These are phyloP conservation scores for Napeogenes inachia DNA, from an alignment of 2,888 invertebrate genomes.

Conservation along the genomic window DNA sequence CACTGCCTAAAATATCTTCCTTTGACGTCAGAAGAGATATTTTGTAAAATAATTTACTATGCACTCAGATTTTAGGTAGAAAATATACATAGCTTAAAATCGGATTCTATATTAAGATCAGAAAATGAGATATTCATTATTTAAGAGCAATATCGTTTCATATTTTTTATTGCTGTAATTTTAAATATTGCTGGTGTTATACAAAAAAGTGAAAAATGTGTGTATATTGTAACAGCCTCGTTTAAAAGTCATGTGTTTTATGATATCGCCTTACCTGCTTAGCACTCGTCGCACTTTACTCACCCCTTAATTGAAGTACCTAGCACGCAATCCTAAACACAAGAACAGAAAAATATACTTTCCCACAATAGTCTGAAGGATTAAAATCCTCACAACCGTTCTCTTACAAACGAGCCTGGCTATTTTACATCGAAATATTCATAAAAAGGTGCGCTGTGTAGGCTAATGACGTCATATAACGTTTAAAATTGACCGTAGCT, in stretches of 20 bases:
- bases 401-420: constrained; percentile 53
- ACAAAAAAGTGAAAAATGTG: constrained; percentile 21
- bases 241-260: constrained; percentile 66
- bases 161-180: too few relatives aligned
- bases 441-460: constrained; percentile 52
- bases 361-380: constrained; percentile 40
- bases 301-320: constrained; percentile 70
- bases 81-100: too few relatives aligned
- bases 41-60: too few relatives aligned
- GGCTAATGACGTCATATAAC: constrained; percentile 31
- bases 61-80: too few relatives aligned
- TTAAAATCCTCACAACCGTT: constrained; percentile 47
- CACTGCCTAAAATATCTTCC: too few relatives aligned
- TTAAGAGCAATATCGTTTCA: too few relatives aligned
- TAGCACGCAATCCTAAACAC: constrained; percentile 56
- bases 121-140: too few relatives aligned
- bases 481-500: constrained; percentile 6
- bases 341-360: constrained; percentile 57
- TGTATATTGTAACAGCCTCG: constrained; percentile 45
- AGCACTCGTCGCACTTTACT: constrained; percentile 66
- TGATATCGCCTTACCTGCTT: constrained; percentile 67
- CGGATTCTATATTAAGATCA: too few relatives aligned
- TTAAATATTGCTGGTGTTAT: constrained; percentile 18
- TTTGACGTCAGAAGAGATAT: too few relatives aligned
- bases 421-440: constrained; percentile 58